Conservation (phyloP, 1,140 invertebrate species). For the Heliothis subflexa region DNA sequence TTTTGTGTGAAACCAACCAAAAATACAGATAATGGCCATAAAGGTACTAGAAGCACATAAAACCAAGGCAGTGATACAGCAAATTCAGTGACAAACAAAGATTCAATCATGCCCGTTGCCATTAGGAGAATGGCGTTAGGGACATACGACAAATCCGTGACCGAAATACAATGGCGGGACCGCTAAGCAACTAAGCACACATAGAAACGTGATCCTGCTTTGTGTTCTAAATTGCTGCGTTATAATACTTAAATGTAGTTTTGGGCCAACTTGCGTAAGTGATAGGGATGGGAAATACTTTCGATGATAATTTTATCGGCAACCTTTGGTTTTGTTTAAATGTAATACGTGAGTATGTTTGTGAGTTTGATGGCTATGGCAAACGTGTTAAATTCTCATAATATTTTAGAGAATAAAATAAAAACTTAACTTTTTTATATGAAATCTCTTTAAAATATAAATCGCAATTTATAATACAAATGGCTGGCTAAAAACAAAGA, state of each 20-base stretch:
- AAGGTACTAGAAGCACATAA: constrained; percentile 21
- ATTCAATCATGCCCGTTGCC: constrained; percentile 59
- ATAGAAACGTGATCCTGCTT: constrained; percentile 55
- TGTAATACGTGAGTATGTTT: background rate
- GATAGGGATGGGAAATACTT: constrained; percentile 34
- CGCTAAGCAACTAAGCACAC: constrained; percentile 54
- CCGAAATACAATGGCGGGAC: constrained; percentile 55
- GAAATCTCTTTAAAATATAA: too few species aligned
- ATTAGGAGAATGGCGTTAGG: constrained; percentile 59
- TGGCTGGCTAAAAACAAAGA: too few species aligned
- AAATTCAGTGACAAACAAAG: constrained; percentile 47
- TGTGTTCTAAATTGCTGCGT: constrained; percentile 59
- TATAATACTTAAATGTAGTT: constrained; percentile 59
- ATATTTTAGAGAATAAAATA: too few species aligned
- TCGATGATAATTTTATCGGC: constrained; percentile 36
- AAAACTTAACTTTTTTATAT: too few species aligned
- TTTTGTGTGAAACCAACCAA: background rate
- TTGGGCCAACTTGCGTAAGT: constrained; percentile 25
- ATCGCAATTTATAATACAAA: too few species aligned
- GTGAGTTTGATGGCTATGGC: background rate
- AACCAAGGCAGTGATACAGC: constrained; percentile 29
- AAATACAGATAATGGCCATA: background rate
- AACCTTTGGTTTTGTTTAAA: constrained; percentile 19
- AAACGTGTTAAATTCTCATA: too few species aligned
- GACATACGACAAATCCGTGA: constrained; percentile 60